Base-by-base conservation (phyloP, 2,113 vertebrate genomes). In the Miniopterus natalensis region DNA sequence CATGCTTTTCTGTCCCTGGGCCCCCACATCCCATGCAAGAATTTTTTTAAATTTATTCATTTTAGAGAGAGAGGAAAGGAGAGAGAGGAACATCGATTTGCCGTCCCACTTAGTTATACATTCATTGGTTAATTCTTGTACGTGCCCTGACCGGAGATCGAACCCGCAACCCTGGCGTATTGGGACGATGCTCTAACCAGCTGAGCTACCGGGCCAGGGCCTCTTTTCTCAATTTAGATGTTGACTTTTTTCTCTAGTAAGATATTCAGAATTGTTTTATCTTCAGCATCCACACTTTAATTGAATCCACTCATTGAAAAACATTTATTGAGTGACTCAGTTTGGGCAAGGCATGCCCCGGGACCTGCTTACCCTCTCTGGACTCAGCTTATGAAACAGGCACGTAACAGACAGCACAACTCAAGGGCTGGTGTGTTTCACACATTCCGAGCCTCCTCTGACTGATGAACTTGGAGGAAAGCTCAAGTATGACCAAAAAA, bases 401-500 rank as follows among this genome's bases (percentile, higher is more conserved):
- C 71, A 17, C 14, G 0, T 4, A 12, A 2, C 55, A 45, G 70
- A 14, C 75, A 21, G 83, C 40, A 3, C 17, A 9, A 25, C 1
- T 21, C 42, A 11, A 47, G 83, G 59, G 8, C 61, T 23, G 51
- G 63, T 31, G 40, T 8, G 63, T 40, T 57, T 57, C 49, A 11
- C 79, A 23, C 3, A 8, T 23, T 20, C 49, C 47, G 9, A 45
- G 92, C 63, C 70, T 79, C 71, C 2, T 61, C 66, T 0, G 1
- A 40, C 77, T 21, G 92, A 84, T 31, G 71, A 70, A 68, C 63
- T 73, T 14, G 31, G 47, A 86, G 80, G 88, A 73, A 71, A 61
- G 87, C 87, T 45, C 75, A 15, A 45, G 77, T 36, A 42, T 78
- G 95, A 77, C 97, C 96, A 93, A 95, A 98, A 95, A 97, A 97